Evolutionary conservation across 2,888 invertebrate genomes (phyloP), one percentile per base, ranked within the genome.

Genomic region (Dasysyrphus albostriatus): DNA sequence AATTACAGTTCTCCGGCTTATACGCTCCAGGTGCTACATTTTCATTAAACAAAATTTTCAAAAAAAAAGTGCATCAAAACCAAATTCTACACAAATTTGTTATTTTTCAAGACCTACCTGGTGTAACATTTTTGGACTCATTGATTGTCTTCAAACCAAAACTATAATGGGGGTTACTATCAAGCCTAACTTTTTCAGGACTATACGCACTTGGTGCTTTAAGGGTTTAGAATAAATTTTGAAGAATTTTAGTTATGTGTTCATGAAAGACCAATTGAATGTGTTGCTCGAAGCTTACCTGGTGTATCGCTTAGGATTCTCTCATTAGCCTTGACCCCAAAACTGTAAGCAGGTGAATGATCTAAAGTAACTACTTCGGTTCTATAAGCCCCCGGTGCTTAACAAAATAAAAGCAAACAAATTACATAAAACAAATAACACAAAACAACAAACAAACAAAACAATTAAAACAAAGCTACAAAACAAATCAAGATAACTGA

Each of bases 241-340:
- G 54, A 61, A 32, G 34, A 72, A 19, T 81, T 24, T 34, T 32
- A 54, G 12, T 79, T 51, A 49, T 75, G 72, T 75, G 67, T 79
- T 24, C 2, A 44, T 47, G 32, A 42, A 34, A 32, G 65, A 44
- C 65, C 80, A 75, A 84, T 75, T 54, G 12, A 19, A 16, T 42
- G 37, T 34, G 58, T 82, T 29, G 14, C 12, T 42, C 29, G 44
- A 29, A 29, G 32, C 67, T 88, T 88, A 85, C 83, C 84, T 78
- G 83, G 84, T 77, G 77, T 77, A 5, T 95, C 94, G 89, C 94
- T 94, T 44, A 94, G 92, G 90, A 94, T 95, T 42, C 34, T 67
- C 24, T 76, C 89, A 93, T 93, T 56, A 94, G 95, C 47, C 92
- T 95, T 95, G 83, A 94, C 93, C 89, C 96, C 95, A 91, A 96